Evolutionary conservation across 2,113 vertebrate species (phyloP).

Genomic region (Tilapia sparmanii): DNA sequence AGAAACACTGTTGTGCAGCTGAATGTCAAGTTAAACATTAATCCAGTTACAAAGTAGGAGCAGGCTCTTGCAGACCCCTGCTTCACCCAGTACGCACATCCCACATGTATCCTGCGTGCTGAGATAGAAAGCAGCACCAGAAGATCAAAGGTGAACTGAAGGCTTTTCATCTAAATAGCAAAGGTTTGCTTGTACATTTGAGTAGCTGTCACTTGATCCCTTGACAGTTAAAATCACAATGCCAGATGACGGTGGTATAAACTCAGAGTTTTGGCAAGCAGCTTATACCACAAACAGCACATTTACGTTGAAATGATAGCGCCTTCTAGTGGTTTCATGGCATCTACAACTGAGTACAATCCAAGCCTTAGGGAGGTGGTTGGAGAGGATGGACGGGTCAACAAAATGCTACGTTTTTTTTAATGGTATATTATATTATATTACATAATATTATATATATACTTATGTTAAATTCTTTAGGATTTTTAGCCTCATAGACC

Average conservation of each 20-base stretch:
- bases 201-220: not conserved
- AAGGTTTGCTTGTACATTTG: not conserved
- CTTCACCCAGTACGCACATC: not conserved
- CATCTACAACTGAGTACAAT: not conserved
- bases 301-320: not conserved
- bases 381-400: not conserved
- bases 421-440: not conserved
- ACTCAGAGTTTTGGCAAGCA: not conserved
- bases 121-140: not conserved
- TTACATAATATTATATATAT: not conserved
- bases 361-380: not conserved
- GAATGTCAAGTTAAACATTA: constrained; percentile 31
- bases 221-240: not conserved
- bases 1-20: not conserved
- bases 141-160: not conserved
- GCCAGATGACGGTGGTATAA: not conserved
- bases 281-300: not conserved
- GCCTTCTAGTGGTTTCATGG: not conserved
- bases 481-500: not conserved
- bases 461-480: not conserved
- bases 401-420: not conserved
- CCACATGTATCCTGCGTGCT: not conserved
- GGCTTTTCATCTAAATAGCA: not conserved
- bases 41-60: not conserved
- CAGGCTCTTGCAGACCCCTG: not conserved